Base-by-base conservation (phyloP, 2,888 invertebrate species). In the Leptinotarsa rubiginosa region DNA sequence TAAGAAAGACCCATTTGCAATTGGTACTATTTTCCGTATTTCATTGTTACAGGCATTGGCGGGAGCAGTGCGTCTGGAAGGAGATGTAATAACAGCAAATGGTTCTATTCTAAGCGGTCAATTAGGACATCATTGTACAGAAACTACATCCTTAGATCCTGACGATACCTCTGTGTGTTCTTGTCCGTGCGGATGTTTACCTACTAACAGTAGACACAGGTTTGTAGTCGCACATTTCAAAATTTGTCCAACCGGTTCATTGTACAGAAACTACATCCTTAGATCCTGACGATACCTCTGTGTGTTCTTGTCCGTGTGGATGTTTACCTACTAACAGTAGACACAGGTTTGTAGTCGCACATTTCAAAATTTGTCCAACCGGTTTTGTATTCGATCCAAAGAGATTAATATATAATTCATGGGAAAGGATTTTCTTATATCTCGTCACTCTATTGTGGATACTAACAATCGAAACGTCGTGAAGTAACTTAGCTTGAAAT, bases 1-100 rank as follows among this genome's bases (percentile, higher is more conserved):
- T 31, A 10, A 31, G 31, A 31, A 31, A 2, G 31, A 31, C 2
- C 7, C 31, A 31, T 1, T 41, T 41, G 41, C 41, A 41, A 10
- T 41, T 10, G 41, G 10, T 41, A 41, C 50, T 16, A 16, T 50
- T 50, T 13, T 50, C 16, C 20, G 7, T 56, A 41, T 65, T 16
- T 68, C 16, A n/a, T 56, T 71, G 74, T 79, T 79, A 69, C 91
- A 97, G 93, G 98, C 98, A 75, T 95, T 97, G 79, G 96, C 97
- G 86, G 97, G 96, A 68, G 97, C 98, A 73, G 98, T 99, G 25
- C 92, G 97, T 76, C 89, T 99, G 77, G 98, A 99, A 87, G 98
- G 98, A 77, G 98, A 98, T 90, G 97, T 98, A 83, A 98, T 98
- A 88, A 97, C 96, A 75, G 96, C 96, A 64, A 97, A 97, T 85